These are phyloP conservation scores for Kuschelorhynchus macadamiae DNA, from an alignment of 2,888 invertebrate species.

Conservation along the genomic window DNA sequence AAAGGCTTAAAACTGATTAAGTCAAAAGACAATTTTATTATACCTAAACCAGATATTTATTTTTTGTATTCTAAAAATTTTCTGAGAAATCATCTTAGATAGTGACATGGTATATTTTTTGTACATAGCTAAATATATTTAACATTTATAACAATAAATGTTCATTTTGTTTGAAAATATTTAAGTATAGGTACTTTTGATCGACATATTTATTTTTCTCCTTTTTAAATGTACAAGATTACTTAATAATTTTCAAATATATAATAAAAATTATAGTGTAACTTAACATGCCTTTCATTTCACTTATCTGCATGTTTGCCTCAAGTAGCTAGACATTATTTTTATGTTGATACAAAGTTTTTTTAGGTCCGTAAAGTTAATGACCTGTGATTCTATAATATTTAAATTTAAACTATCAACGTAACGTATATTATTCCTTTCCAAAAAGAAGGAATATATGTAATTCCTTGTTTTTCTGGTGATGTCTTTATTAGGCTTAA, in stretches of 20 bases:
- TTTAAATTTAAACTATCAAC: too few relatives aligned
- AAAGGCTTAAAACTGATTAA: slow-evolving; percentile 85
- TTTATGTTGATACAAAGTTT: too few relatives aligned
- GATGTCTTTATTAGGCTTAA: too few relatives aligned
- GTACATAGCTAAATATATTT: slow-evolving; percentile 5
- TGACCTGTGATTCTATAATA: too few relatives aligned
- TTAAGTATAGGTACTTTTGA: neutral
- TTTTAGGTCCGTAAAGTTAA: too few relatives aligned
- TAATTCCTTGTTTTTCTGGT: too few relatives aligned
- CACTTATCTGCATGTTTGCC: too few relatives aligned
- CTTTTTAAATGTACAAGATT: neutral
- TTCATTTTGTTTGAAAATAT: neutral
- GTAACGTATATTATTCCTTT: too few relatives aligned
- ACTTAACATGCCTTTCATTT: too few relatives aligned
- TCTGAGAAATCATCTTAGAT: neutral
- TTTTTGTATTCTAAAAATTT: neutral
- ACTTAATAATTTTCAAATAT: slow-evolving; percentile 4
- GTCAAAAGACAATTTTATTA: neutral
- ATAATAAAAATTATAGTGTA: too few relatives aligned
- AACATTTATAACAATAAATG: neutral
- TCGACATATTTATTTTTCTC: neutral
- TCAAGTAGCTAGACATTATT: too few relatives aligned
- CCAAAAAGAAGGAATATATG: too few relatives aligned
- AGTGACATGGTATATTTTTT: neutral
- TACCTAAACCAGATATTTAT: neutral